phyloP scores from a whole-genome alignment of 2,113 vertebrate species.

The Vidua macroura region DNA sequence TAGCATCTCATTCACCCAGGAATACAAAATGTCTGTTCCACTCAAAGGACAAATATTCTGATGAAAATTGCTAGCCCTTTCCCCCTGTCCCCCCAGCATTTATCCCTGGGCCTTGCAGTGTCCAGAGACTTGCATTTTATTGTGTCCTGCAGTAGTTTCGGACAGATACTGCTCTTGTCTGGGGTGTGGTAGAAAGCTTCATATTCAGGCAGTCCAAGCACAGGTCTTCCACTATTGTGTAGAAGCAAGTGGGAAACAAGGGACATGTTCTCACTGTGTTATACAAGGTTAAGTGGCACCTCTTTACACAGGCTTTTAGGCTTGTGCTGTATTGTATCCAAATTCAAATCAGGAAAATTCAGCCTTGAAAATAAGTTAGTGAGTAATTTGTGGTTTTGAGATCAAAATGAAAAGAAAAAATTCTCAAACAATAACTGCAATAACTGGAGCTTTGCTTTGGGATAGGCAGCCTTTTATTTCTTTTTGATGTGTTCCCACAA shows the following conservation, averaged over 20 bases:
- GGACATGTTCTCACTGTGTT: background rate
- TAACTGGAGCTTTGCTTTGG: background rate
- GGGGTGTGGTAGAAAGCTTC: background rate
- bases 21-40: background rate
- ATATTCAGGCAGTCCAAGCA: background rate
- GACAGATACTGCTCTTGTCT: background rate
- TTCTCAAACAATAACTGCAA: background rate
- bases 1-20: background rate
- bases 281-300: background rate
- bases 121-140: background rate
- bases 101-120: background rate
- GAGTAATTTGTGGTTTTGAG: background rate
- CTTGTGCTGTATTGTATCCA: background rate
- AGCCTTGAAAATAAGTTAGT: background rate
- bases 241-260: background rate
- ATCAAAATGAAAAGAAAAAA: background rate
- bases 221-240: background rate
- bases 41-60: background rate
- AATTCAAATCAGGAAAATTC: background rate
- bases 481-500: background rate
- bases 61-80: background rate
- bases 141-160: background rate
- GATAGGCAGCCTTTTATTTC: background rate
- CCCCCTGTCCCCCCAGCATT: rapidly evolving
- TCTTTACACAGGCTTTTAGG: background rate